Base-by-base conservation (phyloP, 2,888 invertebrate genomes). In the Metacarcinus magister region DNA sequence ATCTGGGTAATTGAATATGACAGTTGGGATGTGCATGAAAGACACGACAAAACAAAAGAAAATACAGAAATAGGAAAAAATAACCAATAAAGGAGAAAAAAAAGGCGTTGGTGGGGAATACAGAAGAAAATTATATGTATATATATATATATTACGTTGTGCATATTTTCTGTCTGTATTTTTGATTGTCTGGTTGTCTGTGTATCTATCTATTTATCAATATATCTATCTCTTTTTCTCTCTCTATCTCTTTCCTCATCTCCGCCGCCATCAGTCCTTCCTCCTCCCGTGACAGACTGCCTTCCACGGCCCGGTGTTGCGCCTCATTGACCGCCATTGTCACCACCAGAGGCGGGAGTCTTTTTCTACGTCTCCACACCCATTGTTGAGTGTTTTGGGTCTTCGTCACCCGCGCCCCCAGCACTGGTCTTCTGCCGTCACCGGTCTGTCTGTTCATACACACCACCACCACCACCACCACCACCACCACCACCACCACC, bases 271-370 rank as follows among this genome's bases (percentile, higher is more conserved):
- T 32, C 10, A 8, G 39, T 39, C 89, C 89, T 43, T 28, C 89
- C 39, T 89, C 28, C 39, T 8, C 89, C 8, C 89, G 8, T 19
- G 39, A 39, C 89, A 89, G 89, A 89, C 39, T 16, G 39, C 39
- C 32, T 89, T 39, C 39, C 16, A 16, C 39, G 43, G 43, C 89
- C 19, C 23, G 10, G 32, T 82, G 32, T 32, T 32, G 82, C 82
- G 82, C 44, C 91, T 44, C 91, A 91, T 91, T 91, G n/a, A 46
- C 46, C 5, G 13, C 91, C 91, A 43, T 44, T n/a, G n/a, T 91
- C 44, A 46, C 91, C 89, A 28, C 89, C 91, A 43, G n/a, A 7
- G 43, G 89, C 89, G 67, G 16, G 67, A 67, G 39, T 32, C 89
- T 43, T 43, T 89, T 43, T 16, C n/a, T 32, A 28, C 43, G 19